These are phyloP conservation scores for Neelides folsomi DNA, from an alignment of 2,888 invertebrate species.

Conservation along the genomic window DNA sequence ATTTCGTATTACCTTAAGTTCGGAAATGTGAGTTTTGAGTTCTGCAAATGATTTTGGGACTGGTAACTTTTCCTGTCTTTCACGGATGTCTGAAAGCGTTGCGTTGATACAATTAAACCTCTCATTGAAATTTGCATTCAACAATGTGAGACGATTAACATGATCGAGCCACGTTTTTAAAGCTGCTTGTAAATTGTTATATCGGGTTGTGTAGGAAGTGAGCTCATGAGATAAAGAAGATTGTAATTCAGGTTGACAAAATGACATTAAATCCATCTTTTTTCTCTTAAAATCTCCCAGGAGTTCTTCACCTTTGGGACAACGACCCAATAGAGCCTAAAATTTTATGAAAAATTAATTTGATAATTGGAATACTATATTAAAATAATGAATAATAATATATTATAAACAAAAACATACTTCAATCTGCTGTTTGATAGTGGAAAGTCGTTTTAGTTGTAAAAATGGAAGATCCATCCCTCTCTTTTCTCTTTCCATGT, in stretches of 20 bases:
- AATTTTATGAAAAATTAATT: not conserved
- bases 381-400: conserved; percentile 8
- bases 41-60: conserved; percentile 22
- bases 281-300: conserved; percentile 20
- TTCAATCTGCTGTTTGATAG: conserved; percentile 23
- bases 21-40: conserved; percentile 16
- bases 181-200: conserved; percentile 27
- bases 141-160: conserved; percentile 17
- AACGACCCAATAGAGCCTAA: conserved; percentile 17
- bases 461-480: conserved; percentile 66
- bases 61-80: conserved; percentile 15
- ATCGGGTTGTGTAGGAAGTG: conserved; percentile 16
- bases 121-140: conserved; percentile 19
- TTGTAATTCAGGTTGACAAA: conserved; percentile 20
- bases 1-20: conserved; percentile 15
- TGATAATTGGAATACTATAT: conserved; percentile 11
- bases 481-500: conserved; percentile 63
- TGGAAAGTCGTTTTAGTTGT: conserved; percentile 57
- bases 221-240: conserved; percentile 24
- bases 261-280: conserved; percentile 10
- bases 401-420: conserved; percentile 3
- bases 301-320: conserved; percentile 22
- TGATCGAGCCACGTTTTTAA: conserved; percentile 30
- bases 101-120: conserved; percentile 14
- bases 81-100: conserved; percentile 13